Conservation (phyloP, 2,888 invertebrate genomes). For the Exocentrus adspersus region DNA sequence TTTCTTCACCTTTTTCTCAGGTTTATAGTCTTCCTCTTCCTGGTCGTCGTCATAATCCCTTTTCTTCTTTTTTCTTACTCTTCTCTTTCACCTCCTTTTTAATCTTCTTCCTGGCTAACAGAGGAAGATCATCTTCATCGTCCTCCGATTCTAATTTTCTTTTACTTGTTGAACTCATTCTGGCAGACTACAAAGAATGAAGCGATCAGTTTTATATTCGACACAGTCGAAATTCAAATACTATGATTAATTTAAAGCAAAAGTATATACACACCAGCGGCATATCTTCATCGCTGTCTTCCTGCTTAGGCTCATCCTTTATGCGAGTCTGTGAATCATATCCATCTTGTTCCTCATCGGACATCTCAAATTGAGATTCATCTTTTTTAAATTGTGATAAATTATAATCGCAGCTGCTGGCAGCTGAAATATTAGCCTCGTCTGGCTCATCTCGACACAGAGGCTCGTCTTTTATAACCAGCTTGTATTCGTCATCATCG, state of each 20-base stretch:
- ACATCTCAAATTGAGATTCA: slow-evolving; percentile 62
- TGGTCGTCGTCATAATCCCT: slow-evolving; percentile 61
- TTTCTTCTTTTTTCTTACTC: slow-evolving; percentile 67
- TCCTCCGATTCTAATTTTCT: slow-evolving; percentile 69
- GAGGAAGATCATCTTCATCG: slow-evolving; percentile 76
- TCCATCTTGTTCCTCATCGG: slow-evolving; percentile 53
- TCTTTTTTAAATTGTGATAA: slow-evolving; percentile 72
- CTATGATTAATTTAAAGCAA: too few relatives aligned
- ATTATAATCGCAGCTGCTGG: slow-evolving; percentile 79
- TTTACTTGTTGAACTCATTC: slow-evolving; percentile 55
- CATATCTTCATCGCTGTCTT: slow-evolving; percentile 75
- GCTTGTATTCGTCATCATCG: slow-evolving; percentile 61
- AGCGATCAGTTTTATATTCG: too few relatives aligned
- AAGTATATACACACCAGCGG: slow-evolving; percentile 76
- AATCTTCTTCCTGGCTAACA: slow-evolving; percentile 73
- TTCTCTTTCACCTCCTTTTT: slow-evolving; percentile 68
- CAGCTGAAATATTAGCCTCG: slow-evolving; percentile 65
- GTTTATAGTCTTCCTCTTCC: slow-evolving; percentile 69
- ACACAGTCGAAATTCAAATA: too few relatives aligned
- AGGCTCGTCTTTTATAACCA: slow-evolving; percentile 60
- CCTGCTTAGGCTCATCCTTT: slow-evolving; percentile 53
- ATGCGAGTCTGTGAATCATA: slow-evolving; percentile 61
- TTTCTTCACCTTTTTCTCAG: slow-evolving; percentile 66
- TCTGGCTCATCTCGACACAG: slow-evolving; percentile 54
- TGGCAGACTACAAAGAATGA: slow-evolving; percentile 49